phyloP scores from a whole-genome alignment of 2,113 vertebrate genomes.

The Vidua chalybeata region DNA sequence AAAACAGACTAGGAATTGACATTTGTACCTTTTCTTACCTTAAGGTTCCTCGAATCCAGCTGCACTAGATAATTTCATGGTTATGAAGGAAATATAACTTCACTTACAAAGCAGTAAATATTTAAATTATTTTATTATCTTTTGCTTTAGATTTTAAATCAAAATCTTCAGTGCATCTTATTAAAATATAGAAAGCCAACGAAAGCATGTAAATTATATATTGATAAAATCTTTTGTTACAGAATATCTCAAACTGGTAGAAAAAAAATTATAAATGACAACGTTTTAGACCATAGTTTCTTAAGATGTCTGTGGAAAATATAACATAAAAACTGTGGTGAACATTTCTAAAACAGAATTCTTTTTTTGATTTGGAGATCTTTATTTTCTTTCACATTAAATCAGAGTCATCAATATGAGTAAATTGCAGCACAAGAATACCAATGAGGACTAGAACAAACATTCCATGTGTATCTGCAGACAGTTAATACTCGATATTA shows the following conservation, averaged over 20 bases:
- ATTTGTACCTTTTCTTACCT: not conserved
- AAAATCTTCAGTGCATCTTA: not conserved
- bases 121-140: not conserved
- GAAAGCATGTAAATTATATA: not conserved
- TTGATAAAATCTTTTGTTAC: not conserved
- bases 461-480: not conserved
- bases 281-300: not conserved
- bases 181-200: not conserved
- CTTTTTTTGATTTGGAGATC: not conserved
- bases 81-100: not conserved
- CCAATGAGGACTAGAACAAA: not conserved
- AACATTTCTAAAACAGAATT: not conserved
- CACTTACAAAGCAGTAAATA: not conserved
- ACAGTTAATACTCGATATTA: not conserved
- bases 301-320: not conserved
- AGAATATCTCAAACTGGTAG: not conserved
- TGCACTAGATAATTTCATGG: not conserved
- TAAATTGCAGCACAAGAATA: not conserved
- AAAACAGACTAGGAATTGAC: not conserved
- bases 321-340: not conserved
- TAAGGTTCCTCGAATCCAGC: not conserved
- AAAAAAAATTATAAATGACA: not conserved
- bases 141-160: not conserved
- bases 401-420: not conserved
- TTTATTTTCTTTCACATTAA: not conserved